phyloP scores from a whole-genome alignment of 2,113 vertebrate genomes.

The Puma concolor region DNA sequence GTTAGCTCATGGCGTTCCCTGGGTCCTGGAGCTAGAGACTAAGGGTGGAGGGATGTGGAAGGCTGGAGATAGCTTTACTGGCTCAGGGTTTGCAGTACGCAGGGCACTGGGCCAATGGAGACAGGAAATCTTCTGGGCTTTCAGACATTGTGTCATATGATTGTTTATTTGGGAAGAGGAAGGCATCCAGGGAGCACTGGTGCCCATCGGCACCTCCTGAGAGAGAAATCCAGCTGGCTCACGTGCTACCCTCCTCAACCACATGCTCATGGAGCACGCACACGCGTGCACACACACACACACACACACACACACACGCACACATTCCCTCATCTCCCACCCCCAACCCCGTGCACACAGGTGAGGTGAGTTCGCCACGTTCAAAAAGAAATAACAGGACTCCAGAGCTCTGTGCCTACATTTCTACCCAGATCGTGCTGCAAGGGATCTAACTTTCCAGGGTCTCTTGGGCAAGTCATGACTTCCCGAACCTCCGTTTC shows the following conservation, averaged over 20 bases:
- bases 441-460: neutral
- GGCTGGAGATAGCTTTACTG: neutral
- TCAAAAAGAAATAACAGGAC: neutral
- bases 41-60: neutral
- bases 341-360: accelerated
- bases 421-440: neutral
- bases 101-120: constrained; percentile 45
- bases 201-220: constrained; percentile 15
- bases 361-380: neutral
- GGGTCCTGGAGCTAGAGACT: constrained; percentile 8
- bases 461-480: neutral
- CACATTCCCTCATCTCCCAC: accelerated
- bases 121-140: constrained; percentile 69
- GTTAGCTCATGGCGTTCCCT: constrained; percentile 56
- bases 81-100: constrained; percentile 43
- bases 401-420: neutral
- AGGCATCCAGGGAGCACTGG: constrained; percentile 33
- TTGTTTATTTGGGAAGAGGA: constrained; percentile 70
- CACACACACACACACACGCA: accelerated
- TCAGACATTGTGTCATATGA: constrained; percentile 78
- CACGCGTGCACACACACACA: accelerated
- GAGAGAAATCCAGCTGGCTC: neutral
- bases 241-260: neutral
- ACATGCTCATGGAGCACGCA: accelerated
- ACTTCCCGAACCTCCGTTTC: neutral